Evolutionary conservation across 2,113 vertebrate species (phyloP).

Genomic region (Thermophis baileyi): DNA sequence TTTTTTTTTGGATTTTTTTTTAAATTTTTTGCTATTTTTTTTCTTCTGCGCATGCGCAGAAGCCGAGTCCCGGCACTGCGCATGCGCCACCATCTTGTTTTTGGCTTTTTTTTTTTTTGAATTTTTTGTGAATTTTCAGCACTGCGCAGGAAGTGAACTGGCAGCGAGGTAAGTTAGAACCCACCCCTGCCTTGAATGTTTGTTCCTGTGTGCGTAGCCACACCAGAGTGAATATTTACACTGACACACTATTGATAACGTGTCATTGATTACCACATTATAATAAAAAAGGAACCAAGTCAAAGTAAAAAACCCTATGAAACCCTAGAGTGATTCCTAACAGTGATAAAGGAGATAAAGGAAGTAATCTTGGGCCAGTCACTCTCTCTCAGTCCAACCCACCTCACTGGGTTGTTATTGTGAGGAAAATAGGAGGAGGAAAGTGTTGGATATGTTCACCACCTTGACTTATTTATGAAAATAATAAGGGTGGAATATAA

Average conservation of each 20-base stretch:
- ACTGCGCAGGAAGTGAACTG: too few relatives aligned
- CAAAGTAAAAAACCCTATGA: neutral
- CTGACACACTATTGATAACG: neutral
- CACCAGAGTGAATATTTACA: neutral
- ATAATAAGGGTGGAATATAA: neutral
- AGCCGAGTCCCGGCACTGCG: too few relatives aligned
- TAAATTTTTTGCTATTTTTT: too few relatives aligned
- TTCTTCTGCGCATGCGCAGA: too few relatives aligned
- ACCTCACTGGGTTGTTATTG: neutral
- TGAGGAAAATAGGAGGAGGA: neutral
- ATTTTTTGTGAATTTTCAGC: too few relatives aligned
- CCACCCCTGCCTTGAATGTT: neutral
- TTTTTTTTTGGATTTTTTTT: too few relatives aligned
- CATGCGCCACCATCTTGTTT: too few relatives aligned
- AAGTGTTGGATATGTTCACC: neutral
- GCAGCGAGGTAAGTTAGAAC: too few relatives aligned
- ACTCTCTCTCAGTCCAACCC: neutral
- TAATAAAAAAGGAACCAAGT: neutral
- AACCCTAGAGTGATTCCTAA: neutral
- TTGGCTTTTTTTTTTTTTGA: too few relatives aligned
- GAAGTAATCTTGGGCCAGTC: neutral
- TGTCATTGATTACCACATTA: neutral
- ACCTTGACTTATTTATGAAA: neutral
- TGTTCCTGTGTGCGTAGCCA: neutral
- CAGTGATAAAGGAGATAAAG: neutral